These are phyloP conservation scores for Myotis yumanensis DNA, from an alignment of 2,113 vertebrate species.

Conservation along the genomic window DNA sequence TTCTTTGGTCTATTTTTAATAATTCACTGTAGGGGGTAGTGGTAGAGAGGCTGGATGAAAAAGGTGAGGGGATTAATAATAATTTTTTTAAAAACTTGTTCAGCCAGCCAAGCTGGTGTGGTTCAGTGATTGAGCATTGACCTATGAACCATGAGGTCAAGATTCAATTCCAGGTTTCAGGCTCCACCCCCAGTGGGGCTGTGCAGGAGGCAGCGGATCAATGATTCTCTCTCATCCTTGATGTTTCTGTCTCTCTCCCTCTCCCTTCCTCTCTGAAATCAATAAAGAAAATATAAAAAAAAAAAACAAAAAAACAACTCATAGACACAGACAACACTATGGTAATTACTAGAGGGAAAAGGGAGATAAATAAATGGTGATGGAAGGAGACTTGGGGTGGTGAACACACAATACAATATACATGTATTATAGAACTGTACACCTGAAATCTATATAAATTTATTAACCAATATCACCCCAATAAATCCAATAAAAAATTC, in stretches of 20 bases:
- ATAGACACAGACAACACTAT: neutral
- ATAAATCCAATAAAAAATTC: neutral
- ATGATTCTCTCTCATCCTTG: no score
- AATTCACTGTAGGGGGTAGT: neutral
- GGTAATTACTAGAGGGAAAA: neutral
- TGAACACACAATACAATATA: neutral
- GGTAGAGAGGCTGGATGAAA: neutral
- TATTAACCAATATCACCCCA: neutral
- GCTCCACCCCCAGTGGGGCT: no score
- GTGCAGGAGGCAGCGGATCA: no score
- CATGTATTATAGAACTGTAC: neutral
- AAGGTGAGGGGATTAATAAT: neutral
- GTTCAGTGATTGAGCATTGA: no score
- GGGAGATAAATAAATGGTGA: neutral
- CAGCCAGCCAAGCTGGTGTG: no score
- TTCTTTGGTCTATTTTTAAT: conserved; percentile 8
- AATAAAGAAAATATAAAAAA: neutral
- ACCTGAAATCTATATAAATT: neutral
- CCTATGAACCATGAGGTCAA: no score
- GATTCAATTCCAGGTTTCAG: no score
- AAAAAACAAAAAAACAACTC: neutral
- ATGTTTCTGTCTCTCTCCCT: no score
- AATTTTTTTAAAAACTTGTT: no score
- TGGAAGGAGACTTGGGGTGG: neutral
- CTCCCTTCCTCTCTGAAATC: no score